Evolutionary conservation across 2,888 invertebrate genomes (phyloP).

Genomic region (Polymixis lichenea): DNA sequence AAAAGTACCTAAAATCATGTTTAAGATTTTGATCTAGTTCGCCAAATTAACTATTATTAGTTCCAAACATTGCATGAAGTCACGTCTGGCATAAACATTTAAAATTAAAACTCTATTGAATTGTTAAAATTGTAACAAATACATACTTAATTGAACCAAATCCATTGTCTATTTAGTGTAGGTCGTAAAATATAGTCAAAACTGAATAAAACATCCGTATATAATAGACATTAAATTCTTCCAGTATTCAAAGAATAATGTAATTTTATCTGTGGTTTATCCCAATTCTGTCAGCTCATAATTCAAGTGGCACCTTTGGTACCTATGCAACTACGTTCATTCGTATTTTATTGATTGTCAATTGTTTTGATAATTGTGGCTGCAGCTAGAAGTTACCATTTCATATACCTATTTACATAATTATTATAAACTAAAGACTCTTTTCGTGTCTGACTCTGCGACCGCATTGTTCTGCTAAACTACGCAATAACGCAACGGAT

Average conservation of each 20-base stretch:
- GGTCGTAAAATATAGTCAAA: conserved; percentile 46
- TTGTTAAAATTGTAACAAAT: conserved; percentile 55
- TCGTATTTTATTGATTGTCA: conserved; percentile 22
- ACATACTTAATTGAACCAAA: conserved; percentile 47
- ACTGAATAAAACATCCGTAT: conserved; percentile 51
- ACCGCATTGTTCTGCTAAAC: too few species aligned
- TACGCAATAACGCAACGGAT: too few species aligned
- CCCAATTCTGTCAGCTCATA: conserved; percentile 49
- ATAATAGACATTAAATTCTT: conserved; percentile 26
- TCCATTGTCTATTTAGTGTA: conserved; percentile 41
- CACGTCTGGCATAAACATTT: conserved; percentile 31
- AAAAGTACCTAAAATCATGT: background rate
- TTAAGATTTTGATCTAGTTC: background rate
- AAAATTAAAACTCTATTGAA: conserved; percentile 49
- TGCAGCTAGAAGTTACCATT: background rate
- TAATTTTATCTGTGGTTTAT: conserved; percentile 27
- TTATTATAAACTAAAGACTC: too few species aligned
- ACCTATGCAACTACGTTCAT: conserved; percentile 8
- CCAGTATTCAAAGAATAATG: conserved; percentile 38
- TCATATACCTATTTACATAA: too few species aligned
- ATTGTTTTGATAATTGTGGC: conserved; percentile 9
- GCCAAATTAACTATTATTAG: background rate
- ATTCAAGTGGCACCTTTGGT: conserved; percentile 19
- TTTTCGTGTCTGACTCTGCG: too few species aligned
- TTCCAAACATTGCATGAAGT: conserved; percentile 23